Evolutionary conservation across 2,888 invertebrate genomes (phyloP).

Genomic region (Aphodius granarius): DNA sequence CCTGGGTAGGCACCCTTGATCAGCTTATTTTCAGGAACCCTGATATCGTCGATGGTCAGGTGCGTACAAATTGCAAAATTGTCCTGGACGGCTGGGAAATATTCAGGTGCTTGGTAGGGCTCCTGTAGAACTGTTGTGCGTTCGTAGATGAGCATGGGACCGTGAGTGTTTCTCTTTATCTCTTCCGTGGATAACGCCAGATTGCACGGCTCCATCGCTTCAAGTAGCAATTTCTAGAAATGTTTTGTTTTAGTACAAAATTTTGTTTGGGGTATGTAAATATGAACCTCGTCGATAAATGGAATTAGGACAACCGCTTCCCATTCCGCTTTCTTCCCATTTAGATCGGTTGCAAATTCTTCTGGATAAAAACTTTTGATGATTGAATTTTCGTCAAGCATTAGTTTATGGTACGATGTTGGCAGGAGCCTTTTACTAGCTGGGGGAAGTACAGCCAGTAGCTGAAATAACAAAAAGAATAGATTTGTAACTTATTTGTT

Average conservation of each 20-base stretch:
- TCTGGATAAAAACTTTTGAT: conserved; percentile 90
- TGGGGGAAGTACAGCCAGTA: conserved; percentile 85
- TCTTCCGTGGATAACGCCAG: conserved; percentile 70
- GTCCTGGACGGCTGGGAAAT: conserved; percentile 63
- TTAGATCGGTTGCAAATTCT: conserved; percentile 91
- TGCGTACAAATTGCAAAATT: conserved; percentile 60
- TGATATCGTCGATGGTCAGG: conserved; percentile 61
- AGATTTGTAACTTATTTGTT: too few species aligned
- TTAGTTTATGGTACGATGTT: conserved; percentile 73
- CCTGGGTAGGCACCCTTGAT: conserved; percentile 72
- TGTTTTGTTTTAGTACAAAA: conserved; percentile 6
- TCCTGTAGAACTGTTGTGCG: conserved; percentile 65
- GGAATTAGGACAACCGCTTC: conserved; percentile 93
- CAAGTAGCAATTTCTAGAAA: conserved; percentile 64
- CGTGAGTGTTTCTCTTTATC: conserved; percentile 75
- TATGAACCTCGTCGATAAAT: conserved; percentile 79
- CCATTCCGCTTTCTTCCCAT: conserved; percentile 96
- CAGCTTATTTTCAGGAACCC: conserved; percentile 61
- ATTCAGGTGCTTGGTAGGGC: conserved; percentile 59
- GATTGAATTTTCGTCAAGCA: conserved; percentile 75
- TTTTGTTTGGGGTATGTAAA: not conserved
- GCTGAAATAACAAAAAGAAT: conserved; percentile 56
- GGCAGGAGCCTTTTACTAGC: conserved; percentile 83
- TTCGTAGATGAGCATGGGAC: conserved; percentile 83
- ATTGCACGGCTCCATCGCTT: conserved; percentile 75